Evolutionary conservation across 2,888 invertebrate species (phyloP), one percentile per base, ranked within the genome.

Genomic region (Dynastes hyllus): DNA sequence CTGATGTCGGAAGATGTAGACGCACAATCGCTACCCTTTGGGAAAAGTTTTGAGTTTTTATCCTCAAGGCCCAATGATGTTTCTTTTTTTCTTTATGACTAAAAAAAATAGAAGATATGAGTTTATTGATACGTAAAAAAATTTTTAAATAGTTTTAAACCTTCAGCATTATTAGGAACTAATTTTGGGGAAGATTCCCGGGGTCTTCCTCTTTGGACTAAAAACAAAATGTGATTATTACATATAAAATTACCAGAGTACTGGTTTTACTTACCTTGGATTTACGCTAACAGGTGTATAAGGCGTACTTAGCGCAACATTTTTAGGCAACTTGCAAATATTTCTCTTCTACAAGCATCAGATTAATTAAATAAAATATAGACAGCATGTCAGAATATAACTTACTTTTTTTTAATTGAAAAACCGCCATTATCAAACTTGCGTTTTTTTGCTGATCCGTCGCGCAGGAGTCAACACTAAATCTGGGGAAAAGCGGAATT

Each of bases 351-450:
- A 90, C 82, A 90, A 91, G 81, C 8, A 8, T 11, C 9, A 45
- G 11, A 45, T 45, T 45, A 1, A 45, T 45, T 45, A 45, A 8
- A 11, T 45, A 45, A 45, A 11, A 45, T 45, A 11, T 2, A 45
- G 2, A 45, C 8, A 11, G 9, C 8, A 45, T 11, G 11, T 8
- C 11, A 8, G 76, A 76, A 73, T 40, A 76, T 76, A 63, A 81
- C 87, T 86, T 87, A 95, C 95, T 93, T 94, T 85, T 93, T 94
- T 88, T 94, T 95, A 16, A 91, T 89, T 85, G 92, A 93, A 84
- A 93, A 90, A 50, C 92, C 92, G 80, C 90, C 91, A 13, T 89
- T 85, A 80, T 94, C 93, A 65, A 89, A 91, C 88, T 93, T 94
- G 76, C 94, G 90, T 86, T 95, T 95, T 80, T 93, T 92, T 0